Evolutionary conservation across 37 sponge, comb jelly and placozoan genomes (phyloP), one percentile per base, ranked within the genome.

Genomic region (Lycopodina hypogea): DNA sequence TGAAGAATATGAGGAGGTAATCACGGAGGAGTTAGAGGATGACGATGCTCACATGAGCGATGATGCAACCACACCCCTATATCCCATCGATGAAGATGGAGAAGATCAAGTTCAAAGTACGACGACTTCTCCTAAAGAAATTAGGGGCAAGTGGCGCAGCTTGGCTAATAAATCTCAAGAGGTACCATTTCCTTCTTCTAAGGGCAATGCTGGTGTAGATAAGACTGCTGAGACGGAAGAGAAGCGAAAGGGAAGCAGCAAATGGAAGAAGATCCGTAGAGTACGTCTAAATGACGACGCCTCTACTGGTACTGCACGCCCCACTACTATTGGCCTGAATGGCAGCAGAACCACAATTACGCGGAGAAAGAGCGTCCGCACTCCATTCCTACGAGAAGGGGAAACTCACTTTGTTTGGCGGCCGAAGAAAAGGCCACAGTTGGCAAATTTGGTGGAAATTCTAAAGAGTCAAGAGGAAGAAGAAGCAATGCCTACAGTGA

Each of bases 321-420:
- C 74, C 18, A 22, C 74, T 23, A 53, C 30, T 2, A 50, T 73
- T 0, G 24, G 23, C 2, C 56, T 73, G 35, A 23, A 28, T 18
- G 19, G 23, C 33, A 36, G 42, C 35, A 29, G 1, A 42, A 21
- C 50, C 39, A 40, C 7, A 50, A 42, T 42, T 15, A 17, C 71
- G 3, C 29, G 18, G n/a, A 11, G 28, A 4, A 45, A 50, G 50
- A 33, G 51, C 24, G 37, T 1, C 11, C n/a, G 28, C 18, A 66
- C 67, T 45, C 24, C 40, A 6, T 82, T 55, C 56, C 74, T 82
- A 23, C 60, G 50, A 30, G 82, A 82, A 33, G 82, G 82, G 14
- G 75, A 82, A 1, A 53, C 42, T 0, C 82, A 82, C 39, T 14
- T 23, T 4, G 82, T 82, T 3, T 82, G 82, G 82, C 60, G 67